These are phyloP conservation scores for Pardosa pseudoannulata DNA, from an alignment of 2,888 invertebrate species.

Conservation along the genomic window DNA sequence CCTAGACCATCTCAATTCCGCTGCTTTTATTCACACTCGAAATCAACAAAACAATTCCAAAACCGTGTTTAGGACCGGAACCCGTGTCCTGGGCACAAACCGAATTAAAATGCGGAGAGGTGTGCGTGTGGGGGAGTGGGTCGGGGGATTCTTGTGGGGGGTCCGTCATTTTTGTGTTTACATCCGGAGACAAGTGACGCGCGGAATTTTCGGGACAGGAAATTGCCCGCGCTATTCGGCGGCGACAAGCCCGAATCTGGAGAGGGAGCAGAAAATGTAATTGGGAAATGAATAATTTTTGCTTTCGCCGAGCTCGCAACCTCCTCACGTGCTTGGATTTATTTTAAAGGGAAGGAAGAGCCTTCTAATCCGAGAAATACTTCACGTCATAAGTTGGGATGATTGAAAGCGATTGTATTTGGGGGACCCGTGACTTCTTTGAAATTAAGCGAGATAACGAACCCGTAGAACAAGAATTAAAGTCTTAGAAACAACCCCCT, in stretches of 20 bases:
- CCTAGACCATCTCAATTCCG: conserved; percentile 19
- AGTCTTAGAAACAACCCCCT: conserved; percentile 10
- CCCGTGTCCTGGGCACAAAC: conserved; percentile 10
- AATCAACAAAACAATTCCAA: conserved; percentile 39
- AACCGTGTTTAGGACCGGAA: conserved; percentile 37
- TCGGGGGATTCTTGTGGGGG: neutral
- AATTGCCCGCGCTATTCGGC: conserved; percentile 33
- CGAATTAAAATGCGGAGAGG: conserved; percentile 48
- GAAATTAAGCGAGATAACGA: neutral
- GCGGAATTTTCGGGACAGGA: conserved; percentile 43
- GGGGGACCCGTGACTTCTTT: neutral
- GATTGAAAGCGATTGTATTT: conserved; percentile 3
- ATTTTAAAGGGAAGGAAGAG: conserved; percentile 18
- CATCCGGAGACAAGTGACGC: conserved; percentile 45
- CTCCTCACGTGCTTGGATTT: conserved; percentile 20
- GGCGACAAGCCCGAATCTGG: neutral
- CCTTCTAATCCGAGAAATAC: conserved; percentile 12
- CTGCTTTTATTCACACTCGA: conserved; percentile 12
- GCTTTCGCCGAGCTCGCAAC: neutral
- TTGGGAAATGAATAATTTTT: conserved; percentile 62
- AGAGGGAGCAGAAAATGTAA: conserved; percentile 36
- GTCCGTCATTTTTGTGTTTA: conserved; percentile 57
- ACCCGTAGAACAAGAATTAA: neutral
- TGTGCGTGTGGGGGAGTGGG: neutral
- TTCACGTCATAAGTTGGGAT: conserved; percentile 3